These are phyloP conservation scores for Vulpes lagopus DNA, from an alignment of 2,113 vertebrate species.

Conservation along the genomic window DNA sequence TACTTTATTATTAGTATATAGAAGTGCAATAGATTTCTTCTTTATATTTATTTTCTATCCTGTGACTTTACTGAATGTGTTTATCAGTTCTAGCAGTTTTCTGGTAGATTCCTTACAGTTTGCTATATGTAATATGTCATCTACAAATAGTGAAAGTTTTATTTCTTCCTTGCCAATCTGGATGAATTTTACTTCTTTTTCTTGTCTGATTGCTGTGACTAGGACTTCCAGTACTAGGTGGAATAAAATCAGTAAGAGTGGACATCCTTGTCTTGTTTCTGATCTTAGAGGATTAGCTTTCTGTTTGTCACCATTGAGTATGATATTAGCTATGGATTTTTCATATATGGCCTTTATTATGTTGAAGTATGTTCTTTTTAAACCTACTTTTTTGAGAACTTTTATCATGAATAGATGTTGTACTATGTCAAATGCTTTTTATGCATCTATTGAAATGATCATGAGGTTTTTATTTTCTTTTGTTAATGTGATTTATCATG, in stretches of 20 bases:
- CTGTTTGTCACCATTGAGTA: neutral
- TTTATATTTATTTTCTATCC: neutral
- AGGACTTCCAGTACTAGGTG: neutral
- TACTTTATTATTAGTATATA: neutral
- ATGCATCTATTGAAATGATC: neutral
- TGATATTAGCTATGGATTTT: neutral
- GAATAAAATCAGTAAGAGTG: neutral
- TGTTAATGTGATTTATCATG: neutral
- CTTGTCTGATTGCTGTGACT: neutral
- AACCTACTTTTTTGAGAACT: neutral
- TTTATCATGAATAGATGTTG: neutral
- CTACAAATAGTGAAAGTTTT: neutral
- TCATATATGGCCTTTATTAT: neutral
- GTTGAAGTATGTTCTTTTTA: neutral
- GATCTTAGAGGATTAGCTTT: neutral
- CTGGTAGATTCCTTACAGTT: neutral
- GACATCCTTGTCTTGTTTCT: neutral
- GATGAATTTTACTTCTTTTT: neutral
- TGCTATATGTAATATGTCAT: neutral
- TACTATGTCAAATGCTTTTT: neutral
- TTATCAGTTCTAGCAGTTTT: neutral
- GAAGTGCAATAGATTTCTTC: neutral
- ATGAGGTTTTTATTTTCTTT: neutral
- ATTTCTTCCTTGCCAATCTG: neutral
- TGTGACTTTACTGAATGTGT: neutral